Evolutionary conservation across 2,113 vertebrate species (phyloP), one percentile per base, ranked within the genome.

Genomic region (Gnathonemus echidnorhynchus): DNA sequence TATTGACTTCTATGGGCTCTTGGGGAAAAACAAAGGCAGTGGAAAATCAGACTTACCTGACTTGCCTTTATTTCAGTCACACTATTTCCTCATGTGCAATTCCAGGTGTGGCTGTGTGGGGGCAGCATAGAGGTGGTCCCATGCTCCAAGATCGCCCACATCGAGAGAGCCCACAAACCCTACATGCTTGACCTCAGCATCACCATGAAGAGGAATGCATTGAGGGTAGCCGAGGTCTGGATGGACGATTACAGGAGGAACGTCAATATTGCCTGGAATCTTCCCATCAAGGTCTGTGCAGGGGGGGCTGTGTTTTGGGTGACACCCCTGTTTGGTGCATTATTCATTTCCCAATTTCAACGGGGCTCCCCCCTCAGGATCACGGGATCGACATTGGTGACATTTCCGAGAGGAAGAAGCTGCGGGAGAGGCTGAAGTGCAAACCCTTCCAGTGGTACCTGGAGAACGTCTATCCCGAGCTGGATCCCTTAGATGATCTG

Each of bases 371-470:
- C 62, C 80, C 94, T 31, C 94, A 99, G 98, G 96, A 97, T 49
- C 97, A 98, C 39, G 97, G 97, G 13, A 96, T 98, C 86, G 97
- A 99, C 92, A 97, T 98, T 0, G 98, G 98, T 0, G 97, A 99
- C 87, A 95, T 99, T 88, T 97, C 97, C 0, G 97, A 98, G 92
- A 97, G 98, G 92, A 98, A 96, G 93, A 95, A 96, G 0, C 90
- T 99, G 77, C 95, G 96, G 90, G 96, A 97, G 93, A 97, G 91
- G 89, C 93, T 99, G 88, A 97, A 97, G 9, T 99, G 98, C 90
- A 99, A 98, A 85, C 98, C 97, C 42, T 99, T 99, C 92, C 96
- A 97, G 94, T 99, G 98, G 98, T 99, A 99, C 91, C 92, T 99
- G 92, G 97, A 99, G 91, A 97, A 98, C 0, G 95, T 99, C 90